These are phyloP conservation scores for Clepsis dumicolana DNA, from an alignment of 2,888 invertebrate species.

Conservation along the genomic window DNA sequence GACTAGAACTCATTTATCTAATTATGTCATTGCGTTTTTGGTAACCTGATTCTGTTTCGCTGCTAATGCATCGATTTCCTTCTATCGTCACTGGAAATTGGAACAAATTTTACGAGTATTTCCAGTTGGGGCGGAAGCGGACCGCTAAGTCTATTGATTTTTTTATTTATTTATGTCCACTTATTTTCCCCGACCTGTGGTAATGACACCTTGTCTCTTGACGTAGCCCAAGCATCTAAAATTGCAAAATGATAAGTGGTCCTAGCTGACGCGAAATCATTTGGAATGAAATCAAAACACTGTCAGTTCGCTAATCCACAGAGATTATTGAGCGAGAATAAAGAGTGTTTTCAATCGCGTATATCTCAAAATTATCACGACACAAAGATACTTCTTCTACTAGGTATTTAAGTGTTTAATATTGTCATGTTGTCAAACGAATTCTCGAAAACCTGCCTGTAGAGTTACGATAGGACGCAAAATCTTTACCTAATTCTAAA, in stretches of 20 bases:
- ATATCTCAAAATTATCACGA: slow-evolving; percentile 46
- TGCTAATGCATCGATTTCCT: background rate
- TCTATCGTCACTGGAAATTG: background rate
- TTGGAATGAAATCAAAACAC: slow-evolving; percentile 64
- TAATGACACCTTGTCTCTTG: background rate
- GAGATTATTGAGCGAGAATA: slow-evolving; percentile 52
- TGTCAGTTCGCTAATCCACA: slow-evolving; percentile 61
- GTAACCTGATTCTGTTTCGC: background rate
- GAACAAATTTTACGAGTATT: background rate
- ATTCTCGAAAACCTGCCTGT: slow-evolving; percentile 33
- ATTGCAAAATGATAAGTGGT: background rate
- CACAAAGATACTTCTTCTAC: background rate
- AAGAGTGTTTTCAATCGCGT: slow-evolving; percentile 50
- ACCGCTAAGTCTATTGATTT: background rate
- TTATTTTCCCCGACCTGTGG: background rate
- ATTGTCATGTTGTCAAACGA: background rate
- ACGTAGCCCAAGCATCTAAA: background rate
- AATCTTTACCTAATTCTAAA: too few relatives aligned
- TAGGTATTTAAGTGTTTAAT: too few relatives aligned
- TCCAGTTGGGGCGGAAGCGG: background rate
- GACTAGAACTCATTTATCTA: background rate
- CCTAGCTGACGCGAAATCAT: slow-evolving; percentile 57
- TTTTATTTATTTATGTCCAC: background rate
- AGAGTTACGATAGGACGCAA: too few relatives aligned
- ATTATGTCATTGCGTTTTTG: slow-evolving; percentile 2